Evolutionary conservation across 2,888 invertebrate genomes (phyloP).

Genomic region (Drosophila algonquin): DNA sequence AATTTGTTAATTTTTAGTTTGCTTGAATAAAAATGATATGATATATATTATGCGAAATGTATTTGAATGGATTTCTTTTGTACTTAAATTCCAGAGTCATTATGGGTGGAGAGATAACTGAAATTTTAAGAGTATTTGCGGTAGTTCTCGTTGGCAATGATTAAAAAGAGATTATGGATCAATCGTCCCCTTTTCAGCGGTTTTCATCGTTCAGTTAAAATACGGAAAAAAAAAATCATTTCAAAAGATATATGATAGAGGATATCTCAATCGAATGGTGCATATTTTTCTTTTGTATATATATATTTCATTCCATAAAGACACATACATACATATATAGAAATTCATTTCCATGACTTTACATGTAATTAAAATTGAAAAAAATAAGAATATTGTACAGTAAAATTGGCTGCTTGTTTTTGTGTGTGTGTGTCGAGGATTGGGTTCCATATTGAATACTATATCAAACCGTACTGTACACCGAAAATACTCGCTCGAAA

Average conservation of each 20-base stretch:
- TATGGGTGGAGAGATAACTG: neutral
- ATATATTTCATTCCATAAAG: no score
- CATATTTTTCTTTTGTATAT: no score
- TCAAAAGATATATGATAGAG: no score
- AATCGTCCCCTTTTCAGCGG: no score
- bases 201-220: no score
- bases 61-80: neutral
- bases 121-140: neutral
- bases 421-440: neutral
- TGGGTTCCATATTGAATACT: constrained; percentile 7
- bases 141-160: neutral
- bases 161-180: neutral
- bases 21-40: constrained; percentile 66
- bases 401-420: neutral
- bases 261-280: no score
- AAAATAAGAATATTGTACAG: neutral
- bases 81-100: neutral
- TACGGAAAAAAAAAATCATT: no score
- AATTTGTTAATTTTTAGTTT: constrained; percentile 73
- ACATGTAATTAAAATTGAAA: neutral
- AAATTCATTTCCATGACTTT: neutral
- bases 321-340: no score
- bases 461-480: neutral
- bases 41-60: neutral
- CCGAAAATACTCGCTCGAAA: neutral